phyloP scores from a whole-genome alignment of 1,140 invertebrate species.

The Zaprionus gabonicus region DNA sequence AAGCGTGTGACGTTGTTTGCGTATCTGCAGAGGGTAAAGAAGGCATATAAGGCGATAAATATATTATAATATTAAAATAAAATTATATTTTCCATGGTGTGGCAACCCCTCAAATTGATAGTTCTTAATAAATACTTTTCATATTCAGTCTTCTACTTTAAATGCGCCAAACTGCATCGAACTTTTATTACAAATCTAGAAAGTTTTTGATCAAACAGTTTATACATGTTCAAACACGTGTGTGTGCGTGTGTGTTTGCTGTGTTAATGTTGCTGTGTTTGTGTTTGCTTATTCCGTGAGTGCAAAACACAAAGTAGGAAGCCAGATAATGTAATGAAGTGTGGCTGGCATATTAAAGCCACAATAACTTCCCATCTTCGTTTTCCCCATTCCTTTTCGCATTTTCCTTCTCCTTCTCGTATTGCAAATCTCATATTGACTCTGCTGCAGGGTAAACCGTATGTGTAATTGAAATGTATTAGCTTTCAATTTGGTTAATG shows the following conservation, averaged over 20 bases:
- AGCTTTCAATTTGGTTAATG: conserved; percentile 39
- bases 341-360: conserved; percentile 34
- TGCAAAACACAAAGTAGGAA: conserved; percentile 5
- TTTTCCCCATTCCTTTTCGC: background rate
- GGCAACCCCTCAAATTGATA: too few relatives aligned
- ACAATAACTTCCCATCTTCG: conserved; percentile 8
- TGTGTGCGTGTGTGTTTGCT: background rate
- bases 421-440: conserved; percentile 11
- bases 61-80: background rate
- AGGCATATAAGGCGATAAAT: too few relatives aligned
- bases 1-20: too few relatives aligned
- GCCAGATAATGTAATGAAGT: conserved; percentile 46
- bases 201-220: background rate
- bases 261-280: background rate
- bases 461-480: conserved; percentile 17
- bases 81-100: too few relatives aligned
- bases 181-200: background rate
- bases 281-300: background rate
- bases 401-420: background rate
- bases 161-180: too few relatives aligned
- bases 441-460: background rate
- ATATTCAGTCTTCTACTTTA: too few relatives aligned
- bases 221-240: background rate
- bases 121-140: too few relatives aligned
- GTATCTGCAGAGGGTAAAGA: too few relatives aligned